Evolutionary conservation across 2,888 invertebrate genomes (phyloP), one percentile per base, ranked within the genome.

Genomic region (Apamea crenata): DNA sequence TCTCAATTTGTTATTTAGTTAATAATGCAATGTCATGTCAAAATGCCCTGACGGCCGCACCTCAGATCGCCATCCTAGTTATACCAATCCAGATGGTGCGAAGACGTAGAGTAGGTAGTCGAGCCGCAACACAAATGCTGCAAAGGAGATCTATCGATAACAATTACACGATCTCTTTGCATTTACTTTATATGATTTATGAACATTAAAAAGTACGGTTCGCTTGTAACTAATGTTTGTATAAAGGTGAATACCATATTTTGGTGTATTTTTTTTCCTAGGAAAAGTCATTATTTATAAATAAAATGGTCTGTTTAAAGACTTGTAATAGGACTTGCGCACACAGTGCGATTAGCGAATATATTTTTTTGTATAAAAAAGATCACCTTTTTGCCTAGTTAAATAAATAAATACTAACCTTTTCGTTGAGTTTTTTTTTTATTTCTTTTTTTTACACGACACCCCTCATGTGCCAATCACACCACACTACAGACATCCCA

Each of bases 231-330:
- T 87, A 87, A 89, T 89, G 84, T 90, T 89, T 90, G 87, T 89
- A 90, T 87, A 85, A 87, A 90, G 82, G 89, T 90, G 84, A 87
- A 89, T 92, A 91, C 93, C 93, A 93, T 94, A 93, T 92, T 92
- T 93, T 91, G 93, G 93, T 94, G 90, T 89, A 89, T 90, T 91
- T 91, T 92, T 94, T 95, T 95, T 94, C 94, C 93, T 92, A 94
- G 93, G 93, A 94, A 94, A 94, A 95, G 94, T 90, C 89, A 90
- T 89, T 90, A 93, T 94, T 91, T 93, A 92, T 94, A 91, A 92
- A 92, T 90, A 90, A 86, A 88, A 87, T 90, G 93, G 95, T 95
- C 95, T 95, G 95, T 95, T 96, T 95, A 94, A 95, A 94, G 95
- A 95, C 94, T 93, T 83, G 84, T 88, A 89, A 88, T 89, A 88